phyloP scores from a whole-genome alignment of 2,888 invertebrate genomes.

The Melanchra persicariae region DNA sequence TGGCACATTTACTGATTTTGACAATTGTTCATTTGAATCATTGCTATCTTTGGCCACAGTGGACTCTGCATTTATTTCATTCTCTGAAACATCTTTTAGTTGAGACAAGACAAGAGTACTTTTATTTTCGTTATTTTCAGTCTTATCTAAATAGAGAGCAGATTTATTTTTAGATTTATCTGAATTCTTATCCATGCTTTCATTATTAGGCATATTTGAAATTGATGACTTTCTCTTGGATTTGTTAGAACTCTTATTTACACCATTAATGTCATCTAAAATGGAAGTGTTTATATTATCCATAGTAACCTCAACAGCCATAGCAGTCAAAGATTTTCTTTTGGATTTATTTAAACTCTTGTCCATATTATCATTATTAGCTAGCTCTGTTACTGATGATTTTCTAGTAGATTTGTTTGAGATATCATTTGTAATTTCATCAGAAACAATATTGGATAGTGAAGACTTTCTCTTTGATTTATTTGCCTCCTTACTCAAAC shows the following conservation, averaged over 20 bases:
- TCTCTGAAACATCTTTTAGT: slow-evolving; percentile 77
- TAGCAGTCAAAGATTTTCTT: slow-evolving; percentile 24
- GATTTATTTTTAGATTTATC: slow-evolving; percentile 72
- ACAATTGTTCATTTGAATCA: slow-evolving; percentile 67
- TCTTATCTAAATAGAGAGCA: slow-evolving; percentile 54
- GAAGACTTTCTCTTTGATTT: slow-evolving; percentile 53
- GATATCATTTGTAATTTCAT: slow-evolving; percentile 22
- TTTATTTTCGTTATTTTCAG: slow-evolving; percentile 55
- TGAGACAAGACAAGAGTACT: slow-evolving; percentile 82
- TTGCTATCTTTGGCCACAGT: slow-evolving; percentile 68
- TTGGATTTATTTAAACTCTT: slow-evolving; percentile 43
- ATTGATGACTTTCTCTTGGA: slow-evolving; percentile 54
- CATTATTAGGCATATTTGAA: slow-evolving; percentile 28
- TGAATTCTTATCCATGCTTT: slow-evolving; percentile 51
- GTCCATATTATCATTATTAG: slow-evolving; percentile 24
- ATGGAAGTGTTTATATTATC: slow-evolving; percentile 24
- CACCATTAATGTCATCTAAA: slow-evolving; percentile 6
- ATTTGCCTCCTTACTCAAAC: slow-evolving; percentile 24
- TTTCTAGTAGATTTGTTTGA: slow-evolving; percentile 34
- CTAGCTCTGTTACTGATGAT: slow-evolving; percentile 9
- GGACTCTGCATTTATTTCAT: slow-evolving; percentile 68
- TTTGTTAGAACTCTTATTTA: slow-evolving; percentile 35
- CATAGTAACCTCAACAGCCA: slow-evolving; percentile 15
- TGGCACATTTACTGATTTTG: slow-evolving; percentile 73
- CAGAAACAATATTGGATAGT: slow-evolving; percentile 5